Evolutionary conservation across 2,113 vertebrate species (phyloP), one percentile per base, ranked within the genome.

Genomic region (Speoplatyrhinus poulsoni): DNA sequence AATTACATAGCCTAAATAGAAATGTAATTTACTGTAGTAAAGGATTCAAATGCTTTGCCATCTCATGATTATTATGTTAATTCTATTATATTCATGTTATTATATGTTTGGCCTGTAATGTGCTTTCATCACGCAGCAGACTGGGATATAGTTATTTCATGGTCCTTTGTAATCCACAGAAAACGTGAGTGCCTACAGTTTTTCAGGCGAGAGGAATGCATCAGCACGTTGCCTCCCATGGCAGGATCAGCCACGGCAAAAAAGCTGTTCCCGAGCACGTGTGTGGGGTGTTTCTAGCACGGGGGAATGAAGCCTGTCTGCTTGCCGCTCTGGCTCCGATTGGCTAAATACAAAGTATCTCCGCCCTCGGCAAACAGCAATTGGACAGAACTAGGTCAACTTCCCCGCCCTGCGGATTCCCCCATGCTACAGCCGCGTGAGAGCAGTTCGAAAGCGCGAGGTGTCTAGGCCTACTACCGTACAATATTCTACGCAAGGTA

Each of bases 381-480:
- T 90, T 94, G 91, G 93, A 1, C 57, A 76, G 71, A 86, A 87
- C 41, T 80, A 82, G 88, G 85, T 84, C 82, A 80, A 19, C 15
- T 47, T 67, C 71, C 82, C 87, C 88, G 85, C 91, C 92, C 81
- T 79, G 69, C 75, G 67, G 82, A 77, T 85, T 79, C 82, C 85
- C 90, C 83, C 88, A 90, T 89, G 92, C 90, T 55, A 84, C 77
- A 68, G 92, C 92, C 92, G 90, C 92, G 92, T 93, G 93, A 94
- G 89, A 72, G 72, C 60, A 65, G 81, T 75, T 79, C 62, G 73
- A 86, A 85, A 82, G 84, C 82, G 82, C 84, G 83, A 87, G 85
- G 78, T 70, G 82, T 75, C 72, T 72, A 12, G 56, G 48, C 76
- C 69, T 75, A 62, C 70, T 78, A 26, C 26, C 2, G 86, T 83